Evolutionary conservation across 2,888 invertebrate genomes (phyloP), one percentile per base, ranked within the genome.

Genomic region (Macrophya annulata): DNA sequence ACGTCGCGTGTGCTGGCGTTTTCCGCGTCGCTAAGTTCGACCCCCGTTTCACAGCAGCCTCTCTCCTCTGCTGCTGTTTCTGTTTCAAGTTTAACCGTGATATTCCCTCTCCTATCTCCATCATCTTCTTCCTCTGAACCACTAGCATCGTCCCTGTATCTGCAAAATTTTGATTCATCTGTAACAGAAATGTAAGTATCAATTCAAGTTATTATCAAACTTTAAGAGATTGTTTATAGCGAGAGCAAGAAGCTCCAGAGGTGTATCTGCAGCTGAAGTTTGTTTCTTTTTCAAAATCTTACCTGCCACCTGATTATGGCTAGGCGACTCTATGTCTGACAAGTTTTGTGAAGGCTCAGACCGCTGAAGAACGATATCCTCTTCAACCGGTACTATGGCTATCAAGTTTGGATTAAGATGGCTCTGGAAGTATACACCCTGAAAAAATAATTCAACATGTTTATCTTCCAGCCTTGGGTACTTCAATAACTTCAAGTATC

Each of bases 371-470:
- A 83, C 25, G 31, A 83, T 76, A 85, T 91, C 91, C 59, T 92
- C 90, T 40, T 92, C 92, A 62, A 94, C 91, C 65, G 94, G 94
- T 77, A 94, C 93, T 71, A 95, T 94, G 51, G 95, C 93, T 86
- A 95, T 95, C 43, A 95, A 90, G 89, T 95, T 95, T 43, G 94
- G 93, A 88, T 94, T 95, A 76, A 90, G 88, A 84, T 89, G 90
- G 76, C 90, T 91, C 48, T 90, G 91, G 86, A 91, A 90, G 88
- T 90, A 90, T 40, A 91, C 84, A 86, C 90, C 91, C 91, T 91
- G 88, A 31, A 89, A 87, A 40, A 21, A 51, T 37, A 62, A 21
- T 15, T 5, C 62, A 43, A 81, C 15, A 59, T 4, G 4, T 21
- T 59, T 6, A 40, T 40, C 37, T 62, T 81, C 17, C 48, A 77